Percentiles rank a stretch among this genome's conserved stretches.
phyloP scores from a whole-genome alignment of 2,888 invertebrate species.

The Belgica antarctica region DNA sequence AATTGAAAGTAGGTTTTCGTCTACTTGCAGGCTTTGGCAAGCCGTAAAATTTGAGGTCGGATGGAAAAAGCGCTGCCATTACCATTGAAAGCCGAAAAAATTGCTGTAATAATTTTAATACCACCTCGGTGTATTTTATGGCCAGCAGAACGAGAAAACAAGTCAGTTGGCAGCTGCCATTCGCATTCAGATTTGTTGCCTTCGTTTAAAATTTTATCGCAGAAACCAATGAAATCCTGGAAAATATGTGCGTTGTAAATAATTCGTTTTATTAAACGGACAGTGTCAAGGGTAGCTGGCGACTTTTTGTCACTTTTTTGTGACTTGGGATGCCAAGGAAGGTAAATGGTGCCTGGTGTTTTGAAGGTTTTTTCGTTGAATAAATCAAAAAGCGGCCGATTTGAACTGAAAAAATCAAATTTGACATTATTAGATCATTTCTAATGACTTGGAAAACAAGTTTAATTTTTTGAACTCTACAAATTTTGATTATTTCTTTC shows the following conservation, averaged over 20 bases:
- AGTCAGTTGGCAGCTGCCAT: neutral
- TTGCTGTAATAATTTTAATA: neutral
- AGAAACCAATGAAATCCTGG: slow-evolving; percentile 6
- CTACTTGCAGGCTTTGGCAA: neutral
- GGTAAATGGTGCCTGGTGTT: no score
- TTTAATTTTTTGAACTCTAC: no score
- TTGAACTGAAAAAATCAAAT: no score
- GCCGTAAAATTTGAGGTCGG: neutral
- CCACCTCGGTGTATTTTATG: neutral
- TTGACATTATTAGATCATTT: no score
- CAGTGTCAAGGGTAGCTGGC: no score
- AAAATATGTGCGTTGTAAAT: slow-evolving; percentile 29
- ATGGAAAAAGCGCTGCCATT: neutral
- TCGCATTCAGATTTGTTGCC: neutral
- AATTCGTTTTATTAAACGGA: slow-evolving; percentile 25
- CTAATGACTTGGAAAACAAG: no score
- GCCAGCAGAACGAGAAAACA: neutral
- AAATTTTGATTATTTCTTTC: no score
- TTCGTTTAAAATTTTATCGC: neutral
- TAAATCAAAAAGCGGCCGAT: no score
- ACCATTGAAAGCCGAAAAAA: neutral
- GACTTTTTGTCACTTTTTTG: no score
- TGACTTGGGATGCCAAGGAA: no score
- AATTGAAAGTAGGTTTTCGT: slow-evolving; percentile 11
- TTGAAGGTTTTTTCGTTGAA: no score